phyloP scores from a whole-genome alignment of 2,797 vertebrate genomes.

The Anniella stebbinsi region DNA sequence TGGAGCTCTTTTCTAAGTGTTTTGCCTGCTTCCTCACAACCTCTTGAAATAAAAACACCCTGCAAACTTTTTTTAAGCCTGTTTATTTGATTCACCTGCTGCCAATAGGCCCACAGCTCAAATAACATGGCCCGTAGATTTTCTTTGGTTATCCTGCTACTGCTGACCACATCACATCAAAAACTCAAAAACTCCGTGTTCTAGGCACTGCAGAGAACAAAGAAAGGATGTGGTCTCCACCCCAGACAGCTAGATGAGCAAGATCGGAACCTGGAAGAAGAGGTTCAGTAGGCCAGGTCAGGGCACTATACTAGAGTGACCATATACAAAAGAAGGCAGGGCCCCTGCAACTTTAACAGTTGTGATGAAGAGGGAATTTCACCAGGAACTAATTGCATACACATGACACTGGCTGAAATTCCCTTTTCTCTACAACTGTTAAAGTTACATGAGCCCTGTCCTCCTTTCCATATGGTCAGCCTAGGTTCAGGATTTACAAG shows the following conservation, averaged over 20 bases:
- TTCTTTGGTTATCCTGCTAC: not conserved
- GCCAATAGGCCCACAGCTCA: not conserved
- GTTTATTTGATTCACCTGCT: not conserved
- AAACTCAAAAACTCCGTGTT: not conserved
- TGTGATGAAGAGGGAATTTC: too few species aligned
- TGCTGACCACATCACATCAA: not conserved
- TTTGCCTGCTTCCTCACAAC: not conserved
- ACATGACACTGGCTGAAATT: too few species aligned
- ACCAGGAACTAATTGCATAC: too few species aligned
- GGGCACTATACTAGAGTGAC: too few species aligned
- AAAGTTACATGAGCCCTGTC: too few species aligned
- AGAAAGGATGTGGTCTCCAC: not conserved
- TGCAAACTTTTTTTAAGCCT: not conserved
- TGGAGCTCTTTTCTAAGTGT: not conserved
- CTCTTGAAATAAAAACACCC: not conserved
- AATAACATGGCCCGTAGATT: not conserved
- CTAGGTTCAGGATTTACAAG: not conserved
- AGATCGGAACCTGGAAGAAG: not conserved
- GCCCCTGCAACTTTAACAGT: too few species aligned
- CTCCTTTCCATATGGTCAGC: too few species aligned
- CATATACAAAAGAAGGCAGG: too few species aligned
- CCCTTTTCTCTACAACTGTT: too few species aligned
- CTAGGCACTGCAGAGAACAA: not conserved
- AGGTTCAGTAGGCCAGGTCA: too few species aligned
- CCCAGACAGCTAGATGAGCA: not conserved